Base-by-base conservation (phyloP, 2,113 vertebrate genomes). In the Mohoua ochrocephala region DNA sequence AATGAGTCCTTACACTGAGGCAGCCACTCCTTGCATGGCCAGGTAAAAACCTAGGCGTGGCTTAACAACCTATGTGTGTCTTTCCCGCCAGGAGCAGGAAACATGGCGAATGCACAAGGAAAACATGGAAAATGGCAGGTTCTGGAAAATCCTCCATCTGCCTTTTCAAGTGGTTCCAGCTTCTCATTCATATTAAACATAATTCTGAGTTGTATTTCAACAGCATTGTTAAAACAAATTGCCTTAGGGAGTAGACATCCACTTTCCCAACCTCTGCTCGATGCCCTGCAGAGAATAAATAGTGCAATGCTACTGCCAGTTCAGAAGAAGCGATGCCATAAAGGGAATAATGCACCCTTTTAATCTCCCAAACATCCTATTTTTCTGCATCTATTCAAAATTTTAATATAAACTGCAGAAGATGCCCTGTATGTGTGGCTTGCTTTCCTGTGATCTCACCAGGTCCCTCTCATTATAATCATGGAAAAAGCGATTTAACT, bases 161-260 rank as follows among this genome's bases (percentile, higher is more conserved):
- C 76, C 76, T 96, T 91, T 95, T 96, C 91, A 96, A 97, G 93
- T 94, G 84, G 60, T 91, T 97, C 83, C 91, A 96, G 95, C 80
- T 97, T 97, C 92, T 97, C 93, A 95, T 96, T 97, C 89, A 92
- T 96, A 95, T 95, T 95, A 96, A 97, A 97, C 47, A 81, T 89
- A 87, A 93, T 93, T 96, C 79, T 86, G 89, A 97, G 70, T 84
- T 94, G 31, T 80, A 70, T 80, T 96, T 88, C 70, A 94, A 88
- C 74, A 94, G 49, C 69, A 71, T 23, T 75, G 56, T 88, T 89
- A 87, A 96, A 97, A 95, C 65, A 95, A 97, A 97, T 94, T 96
- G 87, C 84, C 95, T 94, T 78, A 71, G 93, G 83, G 89, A 96
- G 53, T 41, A 87, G 87, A 65, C 65, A 96, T 84, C 44, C 47